Percentiles rank a stretch among this genome's conserved stretches.
These are phyloP conservation scores for Hyaena hyaena DNA, from an alignment of 2,113 vertebrate species.

Conservation along the genomic window DNA sequence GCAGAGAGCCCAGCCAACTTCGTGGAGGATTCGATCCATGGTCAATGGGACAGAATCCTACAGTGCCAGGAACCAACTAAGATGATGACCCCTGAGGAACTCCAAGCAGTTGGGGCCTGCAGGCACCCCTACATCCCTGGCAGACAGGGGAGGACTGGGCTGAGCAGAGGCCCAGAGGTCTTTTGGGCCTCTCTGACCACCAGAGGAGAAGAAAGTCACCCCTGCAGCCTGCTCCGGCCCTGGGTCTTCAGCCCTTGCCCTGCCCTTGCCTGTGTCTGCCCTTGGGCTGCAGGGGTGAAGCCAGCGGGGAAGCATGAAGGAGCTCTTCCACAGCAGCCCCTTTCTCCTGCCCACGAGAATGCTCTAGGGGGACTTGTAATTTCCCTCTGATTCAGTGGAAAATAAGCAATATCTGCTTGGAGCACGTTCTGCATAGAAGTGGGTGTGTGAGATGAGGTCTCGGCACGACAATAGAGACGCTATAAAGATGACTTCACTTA, in stretches of 20 bases:
- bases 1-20: background rate
- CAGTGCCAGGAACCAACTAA: background rate
- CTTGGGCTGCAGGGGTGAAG: background rate
- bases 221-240: accelerated
- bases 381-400: background rate
- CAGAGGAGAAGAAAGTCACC: background rate
- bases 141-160: too few species aligned
- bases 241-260: background rate
- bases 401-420: background rate
- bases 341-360: background rate
- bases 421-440: background rate
- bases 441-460: background rate
- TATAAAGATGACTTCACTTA: background rate
- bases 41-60: background rate
- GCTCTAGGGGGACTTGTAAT: background rate
- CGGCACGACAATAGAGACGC: background rate
- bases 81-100: background rate
- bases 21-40: background rate
- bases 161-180: background rate
- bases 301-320: too few species aligned
- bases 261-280: accelerated
- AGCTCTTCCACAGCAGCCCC: background rate
- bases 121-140: background rate
- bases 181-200: background rate
- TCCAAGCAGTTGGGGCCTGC: background rate